Conservation (phyloP, 2,888 invertebrate genomes). For the Electrophaes corylata region DNA sequence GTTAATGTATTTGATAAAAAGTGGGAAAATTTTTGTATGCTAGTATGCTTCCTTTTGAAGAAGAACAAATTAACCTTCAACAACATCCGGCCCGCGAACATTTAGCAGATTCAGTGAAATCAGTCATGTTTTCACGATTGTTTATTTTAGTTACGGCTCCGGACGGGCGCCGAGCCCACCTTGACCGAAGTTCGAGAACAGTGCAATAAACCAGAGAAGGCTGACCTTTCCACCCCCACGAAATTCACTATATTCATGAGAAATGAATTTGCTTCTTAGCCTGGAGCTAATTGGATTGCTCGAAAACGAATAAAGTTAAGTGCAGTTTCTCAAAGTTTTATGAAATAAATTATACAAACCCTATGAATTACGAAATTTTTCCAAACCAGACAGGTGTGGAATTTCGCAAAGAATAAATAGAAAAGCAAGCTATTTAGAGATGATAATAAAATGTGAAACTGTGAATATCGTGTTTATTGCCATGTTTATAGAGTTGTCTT, state of each 20-base stretch:
- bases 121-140: slow-evolving; percentile 55
- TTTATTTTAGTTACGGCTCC: slow-evolving; percentile 65
- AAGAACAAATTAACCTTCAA: slow-evolving; percentile 42
- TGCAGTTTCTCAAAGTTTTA: slow-evolving; percentile 20
- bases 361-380: slow-evolving; percentile 22
- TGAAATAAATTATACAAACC: slow-evolving; percentile 20
- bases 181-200: slow-evolving; percentile 65
- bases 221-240: slow-evolving; percentile 56
- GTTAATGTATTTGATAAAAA: slow-evolving; percentile 1
- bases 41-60: slow-evolving; percentile 35
- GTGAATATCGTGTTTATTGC: slow-evolving; percentile 13
- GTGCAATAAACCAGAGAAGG: slow-evolving; percentile 61
- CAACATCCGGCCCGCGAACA: slow-evolving; percentile 46
- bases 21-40: background rate
- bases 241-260: slow-evolving; percentile 20
- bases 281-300: slow-evolving; percentile 19
- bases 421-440: slow-evolving; percentile 1
- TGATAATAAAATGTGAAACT: slow-evolving; percentile 10
- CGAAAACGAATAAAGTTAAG: slow-evolving; percentile 16
- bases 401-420: slow-evolving; percentile 3
- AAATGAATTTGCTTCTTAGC: slow-evolving; percentile 25
- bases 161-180: slow-evolving; percentile 65
- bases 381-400: background rate
- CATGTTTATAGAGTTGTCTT: slow-evolving; percentile 28
- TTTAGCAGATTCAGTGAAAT: slow-evolving; percentile 53